Evolutionary conservation across 2,797 vertebrate species (phyloP), one percentile per base, ranked within the genome.

Genomic region (Botia almorhae): DNA sequence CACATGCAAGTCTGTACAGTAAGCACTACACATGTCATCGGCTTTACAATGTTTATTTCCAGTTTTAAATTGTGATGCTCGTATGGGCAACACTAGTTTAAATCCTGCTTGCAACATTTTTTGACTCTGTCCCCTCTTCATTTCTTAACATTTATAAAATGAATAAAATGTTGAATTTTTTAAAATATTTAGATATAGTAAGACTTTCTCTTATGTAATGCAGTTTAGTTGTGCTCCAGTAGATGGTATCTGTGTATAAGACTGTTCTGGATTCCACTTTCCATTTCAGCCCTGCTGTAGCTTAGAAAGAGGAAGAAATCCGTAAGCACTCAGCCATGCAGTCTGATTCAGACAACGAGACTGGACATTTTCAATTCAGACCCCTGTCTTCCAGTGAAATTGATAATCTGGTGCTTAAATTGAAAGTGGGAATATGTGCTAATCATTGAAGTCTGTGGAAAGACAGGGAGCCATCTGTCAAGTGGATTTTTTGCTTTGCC

Each of bases 201-300:
- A 36, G 14, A 36, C 63, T 33, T 71, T 33, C 3, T 76, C 11
- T 21, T 12, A 26, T 69, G 17, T 64, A 64, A 75, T 81, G 43
- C 72, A 81, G 51, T 84, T 75, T 80, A 53, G 61, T 76, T 55
- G 43, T 51, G 6, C 51, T 73, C 76, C 83, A 81, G 51, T 73
- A 85, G 81, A 79, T 83, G 69, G 76, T 78, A 78, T 79, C 36
- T 80, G 56, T 76, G 80, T 82, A 26, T 75, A 53, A 77, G 64
- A 50, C 69, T 70, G 26, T 46, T 33, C n/a, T 67, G 55, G 36
- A 19, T 43, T 36, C n/a, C 7, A 26, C 12, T 69, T 60, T 46
- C 13, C 29, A 67, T 61, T 67, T 69, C 43, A 63, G 6, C 23
- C 67, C 43, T 70, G 74, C 48, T 39, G 3, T 36, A 50, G n/a